A percentile compares a stretch with the other conserved stretches of the same genome.
Evolutionary conservation across 2,797 vertebrate species (phyloP).

Genomic region (Enteromius fasciolatus): DNA sequence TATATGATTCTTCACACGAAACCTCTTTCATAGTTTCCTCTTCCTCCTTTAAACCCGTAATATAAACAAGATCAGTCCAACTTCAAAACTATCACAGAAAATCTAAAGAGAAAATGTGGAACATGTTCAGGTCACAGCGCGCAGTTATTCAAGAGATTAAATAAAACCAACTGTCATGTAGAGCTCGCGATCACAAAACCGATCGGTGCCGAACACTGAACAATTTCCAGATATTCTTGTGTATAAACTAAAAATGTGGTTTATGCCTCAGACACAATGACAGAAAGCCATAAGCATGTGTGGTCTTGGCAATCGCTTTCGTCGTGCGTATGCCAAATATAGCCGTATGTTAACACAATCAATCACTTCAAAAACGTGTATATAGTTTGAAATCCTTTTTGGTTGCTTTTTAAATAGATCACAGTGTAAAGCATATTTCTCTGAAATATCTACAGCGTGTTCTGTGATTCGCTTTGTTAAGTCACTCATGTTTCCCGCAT

Average conservation of each 20-base stretch:
- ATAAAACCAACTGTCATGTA: background rate
- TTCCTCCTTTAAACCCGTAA: background rate
- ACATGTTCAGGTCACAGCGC: background rate
- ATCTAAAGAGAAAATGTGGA: constrained; percentile 15
- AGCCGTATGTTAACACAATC: constrained; percentile 33
- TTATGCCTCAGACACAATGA: constrained; percentile 33
- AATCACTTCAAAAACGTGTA: constrained; percentile 33
- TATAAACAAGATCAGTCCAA: constrained; percentile 25
- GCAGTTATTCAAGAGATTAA: constrained; percentile 20
- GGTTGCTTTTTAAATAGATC: constrained; percentile 23
- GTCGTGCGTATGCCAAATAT: constrained; percentile 22
- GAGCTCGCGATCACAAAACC: background rate
- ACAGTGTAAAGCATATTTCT: constrained; percentile 2
- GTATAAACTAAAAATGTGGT: constrained; percentile 34
- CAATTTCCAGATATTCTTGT: constrained; percentile 35
- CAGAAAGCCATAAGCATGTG: constrained; percentile 35
- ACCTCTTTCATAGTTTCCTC: constrained; percentile 8
- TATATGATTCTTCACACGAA: constrained; percentile 27
- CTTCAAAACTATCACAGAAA: constrained; percentile 37
- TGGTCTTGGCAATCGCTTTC: constrained; percentile 34
- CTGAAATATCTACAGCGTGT: background rate
- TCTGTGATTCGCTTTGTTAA: background rate
- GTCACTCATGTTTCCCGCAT: constrained; percentile 32
- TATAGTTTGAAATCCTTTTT: constrained; percentile 38
- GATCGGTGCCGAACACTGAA: background rate